Percentiles rank a stretch among this genome's conserved stretches.
phyloP scores from a whole-genome alignment of 2,113 vertebrate species.

The Probosciger aterrimus region DNA sequence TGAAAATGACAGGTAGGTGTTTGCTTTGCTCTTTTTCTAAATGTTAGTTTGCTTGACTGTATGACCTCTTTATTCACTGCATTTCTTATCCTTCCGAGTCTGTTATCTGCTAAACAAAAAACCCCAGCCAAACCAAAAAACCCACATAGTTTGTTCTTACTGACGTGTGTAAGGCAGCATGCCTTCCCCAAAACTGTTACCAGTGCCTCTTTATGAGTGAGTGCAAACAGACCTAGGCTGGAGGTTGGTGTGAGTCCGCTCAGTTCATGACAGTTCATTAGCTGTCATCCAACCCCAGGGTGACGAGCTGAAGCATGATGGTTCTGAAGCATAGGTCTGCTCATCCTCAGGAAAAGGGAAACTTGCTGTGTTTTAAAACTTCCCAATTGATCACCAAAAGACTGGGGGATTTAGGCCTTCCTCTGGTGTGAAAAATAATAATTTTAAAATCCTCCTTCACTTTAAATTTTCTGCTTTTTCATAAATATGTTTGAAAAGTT shows the following conservation, averaged over 20 bases:
- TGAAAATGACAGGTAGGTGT: background rate
- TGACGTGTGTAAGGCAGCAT: background rate
- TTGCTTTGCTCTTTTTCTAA: background rate
- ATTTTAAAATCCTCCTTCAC: background rate
- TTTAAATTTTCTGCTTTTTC: background rate
- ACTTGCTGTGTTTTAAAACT: background rate
- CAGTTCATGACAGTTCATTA: background rate
- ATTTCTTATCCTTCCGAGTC: background rate
- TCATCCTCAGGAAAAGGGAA: background rate
- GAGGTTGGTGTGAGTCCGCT: background rate
- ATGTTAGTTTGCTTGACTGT: background rate
- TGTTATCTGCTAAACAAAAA: background rate
- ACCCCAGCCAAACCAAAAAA: too few species aligned
- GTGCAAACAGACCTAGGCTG: background rate
- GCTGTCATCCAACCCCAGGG: background rate
- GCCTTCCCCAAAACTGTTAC: background rate
- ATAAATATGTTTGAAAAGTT: background rate
- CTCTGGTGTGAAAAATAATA: background rate
- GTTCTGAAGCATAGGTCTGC: background rate
- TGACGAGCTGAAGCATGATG: background rate
- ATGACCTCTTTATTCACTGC: background rate
- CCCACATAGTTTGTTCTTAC: accelerated
- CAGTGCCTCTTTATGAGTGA: background rate
- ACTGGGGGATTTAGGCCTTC: background rate
- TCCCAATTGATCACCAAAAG: background rate